Conservation (phyloP, 2,888 invertebrate species). For the Lacanobia oleracea region DNA sequence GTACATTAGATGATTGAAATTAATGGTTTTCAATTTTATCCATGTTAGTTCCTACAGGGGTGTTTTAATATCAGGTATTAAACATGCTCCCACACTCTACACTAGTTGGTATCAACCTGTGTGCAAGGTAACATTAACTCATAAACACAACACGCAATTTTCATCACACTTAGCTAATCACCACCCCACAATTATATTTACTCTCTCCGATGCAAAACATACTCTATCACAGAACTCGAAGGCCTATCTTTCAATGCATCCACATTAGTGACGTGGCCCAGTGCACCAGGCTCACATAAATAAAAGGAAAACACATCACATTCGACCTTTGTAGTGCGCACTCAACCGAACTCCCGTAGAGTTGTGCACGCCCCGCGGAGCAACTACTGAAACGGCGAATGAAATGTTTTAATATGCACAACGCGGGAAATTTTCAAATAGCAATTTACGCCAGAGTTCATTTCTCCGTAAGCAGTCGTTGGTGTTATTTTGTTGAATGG, state of each 20-base stretch:
- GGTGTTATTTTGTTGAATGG: slow-evolving; percentile 17
- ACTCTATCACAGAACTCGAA: slow-evolving; percentile 4
- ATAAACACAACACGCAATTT: slow-evolving; percentile 51
- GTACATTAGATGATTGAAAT: too few species aligned
- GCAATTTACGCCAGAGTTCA: slow-evolving; percentile 70
- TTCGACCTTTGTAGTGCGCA: slow-evolving; percentile 83
- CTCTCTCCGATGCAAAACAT: slow-evolving; percentile 4
- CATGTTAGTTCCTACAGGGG: not conserved
- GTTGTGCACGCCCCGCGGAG: slow-evolving; percentile 79
- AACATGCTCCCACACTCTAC: not conserved
- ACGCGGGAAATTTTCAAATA: slow-evolving; percentile 75
- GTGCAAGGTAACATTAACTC: slow-evolving; percentile 11
- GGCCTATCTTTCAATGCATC: slow-evolving; percentile 8
- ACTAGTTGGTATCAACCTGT: slow-evolving; percentile 16
- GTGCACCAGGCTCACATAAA: slow-evolving; percentile 80
- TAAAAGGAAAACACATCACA: slow-evolving; percentile 82
- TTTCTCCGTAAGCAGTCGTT: slow-evolving; percentile 50
- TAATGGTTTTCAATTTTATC: not conserved
- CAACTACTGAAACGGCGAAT: slow-evolving; percentile 82
- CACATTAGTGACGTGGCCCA: slow-evolving; percentile 56
- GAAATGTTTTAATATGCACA: slow-evolving; percentile 81
- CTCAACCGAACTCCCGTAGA: slow-evolving; percentile 82
- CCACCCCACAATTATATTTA: slow-evolving; percentile 40
- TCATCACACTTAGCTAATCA: slow-evolving; percentile 57
- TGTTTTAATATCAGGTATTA: not conserved